Evolutionary conservation across 1,140 invertebrate species (phyloP).

Genomic region (Palaemon carinicauda): DNA sequence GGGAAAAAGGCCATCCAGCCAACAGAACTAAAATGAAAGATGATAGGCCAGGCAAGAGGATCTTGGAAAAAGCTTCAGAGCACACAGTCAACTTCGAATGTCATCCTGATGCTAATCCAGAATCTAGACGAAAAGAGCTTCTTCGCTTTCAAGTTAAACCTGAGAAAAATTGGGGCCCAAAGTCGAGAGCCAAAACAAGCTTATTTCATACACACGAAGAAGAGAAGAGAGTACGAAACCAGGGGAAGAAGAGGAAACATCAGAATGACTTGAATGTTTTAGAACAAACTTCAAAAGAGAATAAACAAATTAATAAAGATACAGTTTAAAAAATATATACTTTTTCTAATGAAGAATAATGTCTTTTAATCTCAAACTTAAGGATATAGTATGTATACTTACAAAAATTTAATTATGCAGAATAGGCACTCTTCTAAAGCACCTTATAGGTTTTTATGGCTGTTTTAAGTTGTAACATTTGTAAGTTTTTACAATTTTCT

Average conservation of each 20-base stretch:
- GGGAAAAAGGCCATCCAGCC: constrained; percentile 77
- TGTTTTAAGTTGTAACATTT: no score
- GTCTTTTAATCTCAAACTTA: no score
- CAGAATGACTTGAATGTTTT: not conserved
- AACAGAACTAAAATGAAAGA: constrained; percentile 42
- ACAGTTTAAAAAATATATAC: no score
- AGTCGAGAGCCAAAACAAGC: constrained; percentile 54
- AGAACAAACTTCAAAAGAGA: no score
- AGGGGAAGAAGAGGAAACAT: constrained; percentile 57
- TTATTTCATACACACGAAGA: constrained; percentile 41
- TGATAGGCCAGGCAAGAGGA: constrained; percentile 44
- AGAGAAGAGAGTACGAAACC: constrained; percentile 54
- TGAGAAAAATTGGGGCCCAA: constrained; percentile 84
- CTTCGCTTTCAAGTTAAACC: constrained; percentile 89
- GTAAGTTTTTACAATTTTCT: no score
- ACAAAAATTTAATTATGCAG: no score
- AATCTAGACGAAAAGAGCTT: constrained; percentile 76
- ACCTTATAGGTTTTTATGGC: no score
- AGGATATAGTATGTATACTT: no score
- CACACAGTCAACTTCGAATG: constrained; percentile 72
- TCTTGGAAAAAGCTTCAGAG: constrained; percentile 22
- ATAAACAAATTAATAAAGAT: no score
- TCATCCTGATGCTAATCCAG: constrained; percentile 80
- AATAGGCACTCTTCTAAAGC: no score
- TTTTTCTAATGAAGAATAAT: no score